Evolutionary conservation across 35 echinoderm and acorn worm genomes (phyloP), one percentile per base, ranked within the genome.

Genomic region (Hemicentrotus pulcherrimus): DNA sequence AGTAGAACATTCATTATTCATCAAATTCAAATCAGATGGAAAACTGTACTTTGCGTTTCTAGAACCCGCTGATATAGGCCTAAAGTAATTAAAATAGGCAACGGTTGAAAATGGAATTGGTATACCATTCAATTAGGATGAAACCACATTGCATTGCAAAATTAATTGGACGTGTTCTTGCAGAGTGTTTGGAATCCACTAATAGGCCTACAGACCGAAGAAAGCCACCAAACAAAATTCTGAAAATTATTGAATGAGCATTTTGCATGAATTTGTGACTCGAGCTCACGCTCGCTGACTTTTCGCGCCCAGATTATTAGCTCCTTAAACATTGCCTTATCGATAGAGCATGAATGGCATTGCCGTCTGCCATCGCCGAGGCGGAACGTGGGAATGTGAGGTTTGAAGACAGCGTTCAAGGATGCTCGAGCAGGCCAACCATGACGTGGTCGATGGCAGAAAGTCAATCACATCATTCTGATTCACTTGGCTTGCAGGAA

Each of bases 301-400:
- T 78, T 78, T 78, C 65, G 65, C 65, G 65, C 65, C 65, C 50
- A 14, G 50, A 78, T 78, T 28, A 28, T 78, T 24, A 28, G 61
- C 61, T 71, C 61, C 61, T 71, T 71, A 71, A 71, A 71, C 61
- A 71, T 71, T 78, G 65, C 65, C n/a, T 78, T 78, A 78, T 78
- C 65, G 65, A 78, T 78, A 78, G 65, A 22, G 65, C 65, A 78
- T 78, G n/a, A 18, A 24, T 78, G 65, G 22, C 19, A 28, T 78
- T 78, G 28, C 19, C 65, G 65, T 78, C 65, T 78, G 65, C 28
- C 65, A 22, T 28, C 65, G 7, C 2, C 65, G 65, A 7, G 19
- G 65, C 65, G 19, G 65, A 78, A 78, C 65, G 22, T 22, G 19
- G 22, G 65, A 78, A 78, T 78, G 65, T 78, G 65, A 78, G 65